These are phyloP conservation scores for Delphinus delphis DNA, from an alignment of 2,113 vertebrate species.

Conservation along the genomic window DNA sequence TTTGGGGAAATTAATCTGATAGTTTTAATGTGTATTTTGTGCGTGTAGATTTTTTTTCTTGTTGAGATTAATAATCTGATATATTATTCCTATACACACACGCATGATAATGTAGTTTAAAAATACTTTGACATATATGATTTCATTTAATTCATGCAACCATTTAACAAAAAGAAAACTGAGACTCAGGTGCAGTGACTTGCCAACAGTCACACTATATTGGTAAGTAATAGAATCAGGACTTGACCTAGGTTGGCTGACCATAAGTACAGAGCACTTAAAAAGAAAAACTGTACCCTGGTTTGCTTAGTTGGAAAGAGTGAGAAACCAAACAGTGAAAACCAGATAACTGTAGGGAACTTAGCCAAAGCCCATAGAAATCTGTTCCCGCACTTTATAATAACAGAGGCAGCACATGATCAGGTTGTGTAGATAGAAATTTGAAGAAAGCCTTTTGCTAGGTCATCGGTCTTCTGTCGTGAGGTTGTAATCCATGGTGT, in stretches of 20 bases:
- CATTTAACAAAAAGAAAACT: background rate
- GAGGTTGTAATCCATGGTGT: background rate
- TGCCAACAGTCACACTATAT: background rate
- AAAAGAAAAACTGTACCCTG: background rate
- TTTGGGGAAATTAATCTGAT: background rate
- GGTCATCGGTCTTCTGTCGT: background rate
- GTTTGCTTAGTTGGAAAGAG: background rate
- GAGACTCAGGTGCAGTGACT: background rate
- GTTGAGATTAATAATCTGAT: background rate
- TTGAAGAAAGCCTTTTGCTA: background rate
- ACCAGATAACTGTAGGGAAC: background rate
- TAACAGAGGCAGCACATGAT: background rate
- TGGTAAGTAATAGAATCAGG: background rate
- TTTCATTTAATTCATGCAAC: background rate
- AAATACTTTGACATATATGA: background rate
- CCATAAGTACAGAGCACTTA: background rate
- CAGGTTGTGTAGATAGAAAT: background rate
- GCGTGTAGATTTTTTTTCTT: background rate
- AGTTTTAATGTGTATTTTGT: conserved; percentile 33
- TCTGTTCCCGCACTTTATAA: background rate
- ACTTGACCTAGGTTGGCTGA: background rate
- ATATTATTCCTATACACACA: background rate
- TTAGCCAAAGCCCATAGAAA: background rate
- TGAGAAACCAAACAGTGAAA: background rate
- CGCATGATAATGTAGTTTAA: background rate